A percentile compares a stretch with the other conserved stretches of the same genome.
Conservation (phyloP, 37 sponge, comb jelly and placozoan species). For the Cliona cf. orientalis region DNA sequence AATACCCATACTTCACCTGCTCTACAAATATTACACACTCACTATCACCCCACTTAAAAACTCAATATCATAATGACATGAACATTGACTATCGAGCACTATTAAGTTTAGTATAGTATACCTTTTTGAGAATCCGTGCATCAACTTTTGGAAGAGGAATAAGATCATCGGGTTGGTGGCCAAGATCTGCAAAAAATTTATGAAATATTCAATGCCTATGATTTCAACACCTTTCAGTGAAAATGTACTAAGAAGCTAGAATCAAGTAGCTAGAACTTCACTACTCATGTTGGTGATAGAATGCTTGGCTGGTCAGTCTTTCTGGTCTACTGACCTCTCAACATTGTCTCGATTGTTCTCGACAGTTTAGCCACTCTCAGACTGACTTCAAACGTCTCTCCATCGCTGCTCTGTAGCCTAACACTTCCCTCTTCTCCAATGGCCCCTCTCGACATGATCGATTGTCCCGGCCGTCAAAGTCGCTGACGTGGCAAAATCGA, state of each 20-base stretch:
- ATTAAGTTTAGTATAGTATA: background rate
- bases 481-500: background rate
- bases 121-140: slow-evolving; percentile 51
- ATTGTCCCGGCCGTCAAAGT: background rate
- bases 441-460: background rate
- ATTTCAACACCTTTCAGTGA: background rate
- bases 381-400: slow-evolving; percentile 47
- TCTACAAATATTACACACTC: background rate
- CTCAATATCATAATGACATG: background rate
- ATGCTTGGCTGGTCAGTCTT: no score
- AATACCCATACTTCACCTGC: background rate
- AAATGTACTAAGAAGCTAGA: no score
- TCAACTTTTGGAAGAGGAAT: slow-evolving; percentile 73
- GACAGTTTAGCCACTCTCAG: slow-evolving; percentile 40
- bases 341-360: slow-evolving; percentile 56
- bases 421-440: background rate
- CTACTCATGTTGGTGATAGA: no score
- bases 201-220: background rate
- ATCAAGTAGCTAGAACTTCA: background rate
- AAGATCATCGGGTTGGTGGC: slow-evolving; percentile 37
- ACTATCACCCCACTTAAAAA: background rate
- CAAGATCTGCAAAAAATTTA: slow-evolving; percentile 32
- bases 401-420: slow-evolving; percentile 55
- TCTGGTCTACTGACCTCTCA: slow-evolving; percentile 61
- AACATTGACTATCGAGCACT: no score